Evolutionary conservation across 1,140 invertebrate genomes (phyloP).

Genomic region (Temnothorax longispinosus): DNA sequence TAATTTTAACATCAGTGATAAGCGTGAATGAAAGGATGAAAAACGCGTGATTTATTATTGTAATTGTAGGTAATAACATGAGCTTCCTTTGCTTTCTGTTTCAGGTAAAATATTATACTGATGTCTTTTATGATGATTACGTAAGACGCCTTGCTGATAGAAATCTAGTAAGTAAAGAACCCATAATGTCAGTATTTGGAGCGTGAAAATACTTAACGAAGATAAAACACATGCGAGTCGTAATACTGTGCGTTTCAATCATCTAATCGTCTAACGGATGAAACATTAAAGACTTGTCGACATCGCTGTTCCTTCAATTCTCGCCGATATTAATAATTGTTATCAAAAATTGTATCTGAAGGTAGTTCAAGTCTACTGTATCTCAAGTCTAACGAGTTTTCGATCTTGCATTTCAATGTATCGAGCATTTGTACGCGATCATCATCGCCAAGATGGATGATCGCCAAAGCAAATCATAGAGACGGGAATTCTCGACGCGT

Average conservation of each 20-base stretch:
- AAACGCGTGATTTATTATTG: not conserved
- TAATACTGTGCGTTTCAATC: not conserved
- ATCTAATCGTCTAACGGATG: not conserved
- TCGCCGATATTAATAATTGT: not conserved
- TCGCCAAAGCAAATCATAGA: slow-evolving; percentile 33
- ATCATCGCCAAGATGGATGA: slow-evolving; percentile 45
- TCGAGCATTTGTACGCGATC: not conserved
- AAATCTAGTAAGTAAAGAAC: slow-evolving; percentile 24
- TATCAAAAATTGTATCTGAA: not conserved
- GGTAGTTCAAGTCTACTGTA: not conserved
- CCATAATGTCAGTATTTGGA: not conserved
- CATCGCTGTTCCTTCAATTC: not conserved
- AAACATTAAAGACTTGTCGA: not conserved
- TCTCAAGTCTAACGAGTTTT: not conserved
- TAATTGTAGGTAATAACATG: not conserved
- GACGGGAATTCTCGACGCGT: not conserved
- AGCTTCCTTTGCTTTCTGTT: slow-evolving; percentile 16
- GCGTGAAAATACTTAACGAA: not conserved
- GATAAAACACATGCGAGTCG: not conserved
- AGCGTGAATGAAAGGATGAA: not conserved
- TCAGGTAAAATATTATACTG: slow-evolving; percentile 27
- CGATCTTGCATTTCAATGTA: not conserved
- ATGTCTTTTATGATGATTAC: not conserved
- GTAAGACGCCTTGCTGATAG: not conserved
- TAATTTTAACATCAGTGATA: not conserved